These are phyloP conservation scores for Eurypyga helias DNA, from an alignment of 2,113 vertebrate genomes.

Conservation along the genomic window DNA sequence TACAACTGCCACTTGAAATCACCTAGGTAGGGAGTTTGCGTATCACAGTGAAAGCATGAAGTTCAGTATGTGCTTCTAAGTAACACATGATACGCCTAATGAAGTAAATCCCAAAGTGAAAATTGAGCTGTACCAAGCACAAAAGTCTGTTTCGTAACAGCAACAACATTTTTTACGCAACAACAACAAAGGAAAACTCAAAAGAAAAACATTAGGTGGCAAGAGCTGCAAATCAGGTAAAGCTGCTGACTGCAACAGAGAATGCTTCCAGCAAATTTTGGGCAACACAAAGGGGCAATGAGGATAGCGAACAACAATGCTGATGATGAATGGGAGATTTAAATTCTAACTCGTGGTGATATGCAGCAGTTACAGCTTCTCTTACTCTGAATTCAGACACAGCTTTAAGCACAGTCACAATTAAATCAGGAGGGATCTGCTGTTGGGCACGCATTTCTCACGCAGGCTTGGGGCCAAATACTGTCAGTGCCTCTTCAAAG, in stretches of 20 bases:
- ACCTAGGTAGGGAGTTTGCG: background rate
- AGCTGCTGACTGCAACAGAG: slow-evolving; percentile 43
- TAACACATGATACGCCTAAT: background rate
- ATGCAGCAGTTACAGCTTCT: background rate
- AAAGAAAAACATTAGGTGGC: slow-evolving; percentile 32
- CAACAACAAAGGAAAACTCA: slow-evolving; percentile 38
- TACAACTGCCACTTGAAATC: background rate
- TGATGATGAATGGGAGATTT: background rate
- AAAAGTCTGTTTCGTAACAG: slow-evolving; percentile 40
- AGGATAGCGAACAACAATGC: background rate
- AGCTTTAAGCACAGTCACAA: background rate
- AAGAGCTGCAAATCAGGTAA: slow-evolving; percentile 56
- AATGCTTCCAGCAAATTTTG: background rate
- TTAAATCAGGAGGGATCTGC: background rate
- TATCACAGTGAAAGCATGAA: background rate
- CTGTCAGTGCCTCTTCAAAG: background rate
- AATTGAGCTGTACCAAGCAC: slow-evolving; percentile 35
- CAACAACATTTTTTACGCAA: slow-evolving; percentile 23
- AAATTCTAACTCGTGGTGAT: background rate
- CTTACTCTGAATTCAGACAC: background rate
- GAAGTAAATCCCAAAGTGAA: slow-evolving; percentile 39
- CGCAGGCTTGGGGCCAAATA: background rate
- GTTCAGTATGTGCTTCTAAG: background rate
- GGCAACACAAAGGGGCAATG: background rate
- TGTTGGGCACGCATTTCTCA: background rate